Percentiles rank a stretch among this genome's conserved stretches.
Conservation (phyloP, 2,113 vertebrate species). For the Tragulus kanchil region DNA sequence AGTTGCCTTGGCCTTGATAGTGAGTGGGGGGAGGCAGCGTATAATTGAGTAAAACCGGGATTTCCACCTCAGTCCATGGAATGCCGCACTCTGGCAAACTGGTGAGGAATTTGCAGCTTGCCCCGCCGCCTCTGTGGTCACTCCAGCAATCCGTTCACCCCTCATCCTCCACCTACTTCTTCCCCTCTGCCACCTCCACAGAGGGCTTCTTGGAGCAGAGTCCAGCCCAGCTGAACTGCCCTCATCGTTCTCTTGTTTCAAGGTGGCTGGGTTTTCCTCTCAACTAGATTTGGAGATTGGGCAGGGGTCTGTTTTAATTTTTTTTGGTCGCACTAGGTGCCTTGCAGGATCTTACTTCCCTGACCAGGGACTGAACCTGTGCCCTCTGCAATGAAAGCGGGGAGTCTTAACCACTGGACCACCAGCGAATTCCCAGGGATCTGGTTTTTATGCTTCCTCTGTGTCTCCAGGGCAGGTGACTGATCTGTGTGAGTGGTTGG, state of each 20-base stretch:
- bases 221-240: neutral
- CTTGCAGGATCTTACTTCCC: neutral
- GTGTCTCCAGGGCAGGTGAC: neutral
- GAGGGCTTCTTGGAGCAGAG: neutral
- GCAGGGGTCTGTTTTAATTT: neutral
- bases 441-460: neutral
- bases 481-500: fast-evolving
- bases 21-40: neutral
- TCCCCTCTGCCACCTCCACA: neutral
- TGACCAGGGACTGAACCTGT: neutral
- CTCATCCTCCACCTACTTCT: neutral
- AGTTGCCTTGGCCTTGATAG: neutral
- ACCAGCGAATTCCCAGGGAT: neutral
- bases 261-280: neutral
- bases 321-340: neutral
- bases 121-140: neutral
- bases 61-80: neutral
- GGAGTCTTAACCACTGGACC: neutral
- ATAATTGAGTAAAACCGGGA: neutral
- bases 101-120: neutral
- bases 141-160: neutral
- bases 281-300: neutral
- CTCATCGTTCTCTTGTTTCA: neutral
- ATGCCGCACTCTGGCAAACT: neutral
- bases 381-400: neutral